Evolutionary conservation across 2,797 vertebrate species (phyloP).

Genomic region (Glyptemys insculpta): DNA sequence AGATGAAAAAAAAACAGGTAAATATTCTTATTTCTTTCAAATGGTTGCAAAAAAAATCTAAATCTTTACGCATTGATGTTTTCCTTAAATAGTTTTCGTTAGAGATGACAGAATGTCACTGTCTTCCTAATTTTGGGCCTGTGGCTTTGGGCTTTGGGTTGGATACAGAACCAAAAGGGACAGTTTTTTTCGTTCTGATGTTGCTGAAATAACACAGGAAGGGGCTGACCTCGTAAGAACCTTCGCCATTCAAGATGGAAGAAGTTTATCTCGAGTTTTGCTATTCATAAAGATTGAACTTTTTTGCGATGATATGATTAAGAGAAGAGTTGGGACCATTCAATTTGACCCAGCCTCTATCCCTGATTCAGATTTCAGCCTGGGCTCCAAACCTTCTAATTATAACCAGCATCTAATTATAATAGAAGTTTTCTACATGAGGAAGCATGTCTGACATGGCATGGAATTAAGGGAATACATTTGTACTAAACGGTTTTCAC

Average conservation of each 20-base stretch:
- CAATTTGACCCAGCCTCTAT: neutral
- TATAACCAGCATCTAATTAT: neutral
- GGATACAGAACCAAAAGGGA: neutral
- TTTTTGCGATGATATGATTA: neutral
- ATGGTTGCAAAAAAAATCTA: neutral
- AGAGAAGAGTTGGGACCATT: neutral
- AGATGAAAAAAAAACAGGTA: neutral
- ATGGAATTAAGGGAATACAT: neutral
- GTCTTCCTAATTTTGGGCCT: neutral
- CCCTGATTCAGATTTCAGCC: neutral
- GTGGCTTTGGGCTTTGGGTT: no score
- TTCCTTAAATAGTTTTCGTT: neutral
- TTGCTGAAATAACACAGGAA: neutral
- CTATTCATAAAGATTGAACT: neutral
- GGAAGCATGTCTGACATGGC: neutral
- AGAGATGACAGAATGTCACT: neutral
- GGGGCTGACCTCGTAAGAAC: neutral
- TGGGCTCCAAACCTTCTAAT: neutral
- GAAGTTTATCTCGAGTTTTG: neutral
- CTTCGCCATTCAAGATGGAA: neutral
- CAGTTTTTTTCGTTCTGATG: accelerated
- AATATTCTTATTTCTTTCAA: neutral
- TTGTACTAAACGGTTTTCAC: neutral
- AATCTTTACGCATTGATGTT: neutral
- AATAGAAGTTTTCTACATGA: neutral